Conservation (phyloP, 2,888 invertebrate genomes). For the Teinopalpus imperialis region DNA sequence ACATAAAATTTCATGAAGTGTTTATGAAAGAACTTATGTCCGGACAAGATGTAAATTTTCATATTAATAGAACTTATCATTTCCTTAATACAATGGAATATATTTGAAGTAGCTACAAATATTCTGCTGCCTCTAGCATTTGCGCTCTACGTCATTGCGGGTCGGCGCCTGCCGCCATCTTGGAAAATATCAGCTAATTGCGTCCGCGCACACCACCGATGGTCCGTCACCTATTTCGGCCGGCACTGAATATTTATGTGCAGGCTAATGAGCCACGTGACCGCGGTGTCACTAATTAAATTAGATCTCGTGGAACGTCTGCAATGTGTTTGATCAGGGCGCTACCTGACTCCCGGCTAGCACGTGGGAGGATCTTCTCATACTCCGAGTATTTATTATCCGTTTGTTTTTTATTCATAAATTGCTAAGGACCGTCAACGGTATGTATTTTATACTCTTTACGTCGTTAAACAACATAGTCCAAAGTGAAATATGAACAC, state of each 20-base stretch:
- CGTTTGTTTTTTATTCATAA: too few species aligned
- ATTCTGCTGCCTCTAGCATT: background rate
- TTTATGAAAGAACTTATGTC: too few species aligned
- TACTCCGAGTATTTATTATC: too few species aligned
- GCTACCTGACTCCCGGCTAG: constrained; percentile 14
- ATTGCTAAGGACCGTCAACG: too few species aligned
- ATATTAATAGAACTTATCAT: too few species aligned
- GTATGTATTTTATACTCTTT: too few species aligned
- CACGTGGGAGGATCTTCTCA: background rate
- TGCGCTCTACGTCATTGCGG: background rate
- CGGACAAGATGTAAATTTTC: too few species aligned
- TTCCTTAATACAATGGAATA: background rate
- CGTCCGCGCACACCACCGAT: constrained; percentile 20
- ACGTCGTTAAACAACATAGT: too few species aligned
- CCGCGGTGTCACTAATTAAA: constrained; percentile 25
- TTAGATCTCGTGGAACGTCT: constrained; percentile 21
- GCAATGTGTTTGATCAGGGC: constrained; percentile 29
- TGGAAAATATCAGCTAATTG: constrained; percentile 27
- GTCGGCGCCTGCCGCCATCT: constrained; percentile 25
- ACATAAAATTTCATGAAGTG: too few species aligned
- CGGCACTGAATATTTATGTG: constrained; percentile 26
- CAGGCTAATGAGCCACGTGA: constrained; percentile 32
- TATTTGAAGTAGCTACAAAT: too few species aligned
- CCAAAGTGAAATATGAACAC: too few species aligned
- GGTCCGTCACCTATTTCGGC: constrained; percentile 25